Conservation (phyloP, 2,888 invertebrate species). For the Rugalucina vietnamica region DNA sequence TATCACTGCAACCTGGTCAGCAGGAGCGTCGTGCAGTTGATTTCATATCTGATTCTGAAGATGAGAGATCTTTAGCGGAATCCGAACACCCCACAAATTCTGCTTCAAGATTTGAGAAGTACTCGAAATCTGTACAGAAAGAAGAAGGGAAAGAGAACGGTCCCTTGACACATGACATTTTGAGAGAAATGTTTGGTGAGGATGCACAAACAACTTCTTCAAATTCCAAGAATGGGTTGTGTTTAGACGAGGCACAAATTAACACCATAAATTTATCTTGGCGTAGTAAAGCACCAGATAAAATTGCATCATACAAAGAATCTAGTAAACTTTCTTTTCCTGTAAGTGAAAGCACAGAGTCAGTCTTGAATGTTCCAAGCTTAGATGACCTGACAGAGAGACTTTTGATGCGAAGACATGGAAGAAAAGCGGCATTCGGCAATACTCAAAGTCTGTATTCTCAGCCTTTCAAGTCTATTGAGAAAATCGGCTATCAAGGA, state of each 20-base stretch:
- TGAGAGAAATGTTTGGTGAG: not conserved
- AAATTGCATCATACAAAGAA: too few species aligned
- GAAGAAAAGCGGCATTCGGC: not conserved
- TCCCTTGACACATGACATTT: too few species aligned
- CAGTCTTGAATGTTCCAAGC: not conserved
- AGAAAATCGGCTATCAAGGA: too few species aligned
- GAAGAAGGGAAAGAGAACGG: too few species aligned
- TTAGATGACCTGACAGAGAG: not conserved
- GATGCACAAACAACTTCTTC: not conserved
- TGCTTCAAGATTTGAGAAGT: too few species aligned
- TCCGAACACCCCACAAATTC: too few species aligned
- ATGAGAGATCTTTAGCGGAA: not conserved
- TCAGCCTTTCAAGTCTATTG: too few species aligned
- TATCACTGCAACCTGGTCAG: too few species aligned
- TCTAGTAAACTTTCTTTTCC: too few species aligned
- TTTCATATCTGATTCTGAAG: not conserved
- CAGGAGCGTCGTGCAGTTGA: not conserved
- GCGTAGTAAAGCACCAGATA: not conserved
- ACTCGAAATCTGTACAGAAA: too few species aligned
- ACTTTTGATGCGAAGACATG: not conserved
- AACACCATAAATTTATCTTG: not conserved
- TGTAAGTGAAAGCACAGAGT: not conserved
- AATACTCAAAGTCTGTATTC: not conserved
- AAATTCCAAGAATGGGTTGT: too few species aligned
- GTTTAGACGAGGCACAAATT: too few species aligned